These are phyloP conservation scores for Cryptotermes secundus DNA, from an alignment of 1,140 invertebrate genomes.

Conservation along the genomic window DNA sequence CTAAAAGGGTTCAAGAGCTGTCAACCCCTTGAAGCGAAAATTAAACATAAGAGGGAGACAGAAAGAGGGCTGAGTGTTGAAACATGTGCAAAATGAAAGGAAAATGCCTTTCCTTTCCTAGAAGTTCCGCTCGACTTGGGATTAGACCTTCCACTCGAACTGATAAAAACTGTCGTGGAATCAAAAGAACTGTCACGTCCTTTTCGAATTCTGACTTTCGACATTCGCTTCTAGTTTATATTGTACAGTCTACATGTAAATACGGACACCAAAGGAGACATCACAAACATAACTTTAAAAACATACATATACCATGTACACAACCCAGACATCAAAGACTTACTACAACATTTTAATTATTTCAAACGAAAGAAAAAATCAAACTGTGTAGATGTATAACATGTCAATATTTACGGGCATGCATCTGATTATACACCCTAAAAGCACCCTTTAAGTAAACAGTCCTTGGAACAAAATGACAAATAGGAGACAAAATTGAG, in stretches of 20 bases:
- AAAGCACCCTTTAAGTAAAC: too few relatives aligned
- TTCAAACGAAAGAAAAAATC: too few relatives aligned
- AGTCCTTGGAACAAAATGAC: too few relatives aligned
- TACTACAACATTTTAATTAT: too few relatives aligned
- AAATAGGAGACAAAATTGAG: too few relatives aligned
- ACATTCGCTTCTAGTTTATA: neutral
- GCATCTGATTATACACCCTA: too few relatives aligned
- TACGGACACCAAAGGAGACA: neutral
- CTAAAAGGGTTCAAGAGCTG: neutral
- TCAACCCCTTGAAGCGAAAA: conserved; percentile 11
- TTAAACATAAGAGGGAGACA: neutral
- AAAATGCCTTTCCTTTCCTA: neutral
- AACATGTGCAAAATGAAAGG: conserved; percentile 7
- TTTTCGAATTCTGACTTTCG: neutral
- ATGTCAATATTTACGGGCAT: too few relatives aligned
- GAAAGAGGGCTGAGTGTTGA: neutral
- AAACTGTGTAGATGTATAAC: too few relatives aligned
- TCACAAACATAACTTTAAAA: neutral
- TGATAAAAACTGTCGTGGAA: conserved; percentile 5
- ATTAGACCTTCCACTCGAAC: conserved; percentile 7
- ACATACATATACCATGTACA: too few relatives aligned
- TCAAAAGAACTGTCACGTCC: conserved; percentile 13
- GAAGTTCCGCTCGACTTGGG: neutral
- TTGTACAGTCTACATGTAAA: neutral
- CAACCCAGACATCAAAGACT: too few relatives aligned